phyloP scores from a whole-genome alignment of 2,113 vertebrate genomes.

The Takifugu flavidus region DNA sequence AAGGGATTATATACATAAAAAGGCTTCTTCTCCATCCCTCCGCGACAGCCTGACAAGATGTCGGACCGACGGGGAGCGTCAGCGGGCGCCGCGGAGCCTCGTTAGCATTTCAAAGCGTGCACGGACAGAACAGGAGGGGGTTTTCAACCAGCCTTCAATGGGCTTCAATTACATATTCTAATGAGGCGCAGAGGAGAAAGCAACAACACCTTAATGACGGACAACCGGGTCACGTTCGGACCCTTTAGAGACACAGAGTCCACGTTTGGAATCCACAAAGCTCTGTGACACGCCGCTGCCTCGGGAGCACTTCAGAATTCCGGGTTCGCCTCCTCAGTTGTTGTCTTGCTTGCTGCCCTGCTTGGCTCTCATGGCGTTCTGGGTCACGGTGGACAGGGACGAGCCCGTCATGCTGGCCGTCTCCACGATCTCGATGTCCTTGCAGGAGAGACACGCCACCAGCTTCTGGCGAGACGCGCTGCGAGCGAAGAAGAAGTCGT shows the following conservation, averaged over 20 bases:
- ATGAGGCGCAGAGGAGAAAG: conserved; percentile 51
- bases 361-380: conserved; percentile 69
- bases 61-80: conserved; percentile 35
- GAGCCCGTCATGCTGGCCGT: conserved; percentile 76
- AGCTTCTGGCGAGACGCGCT: conserved; percentile 78
- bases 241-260: not conserved
- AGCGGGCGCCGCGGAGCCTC: conserved; percentile 29
- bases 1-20: no score
- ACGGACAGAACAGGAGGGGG: conserved; percentile 8
- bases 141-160: conserved; percentile 50
- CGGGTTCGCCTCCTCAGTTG: conserved; percentile 47
- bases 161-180: conserved; percentile 40
- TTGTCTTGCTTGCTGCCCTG: conserved; percentile 65
- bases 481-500: conserved; percentile 79
- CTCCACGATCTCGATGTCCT: conserved; percentile 80
- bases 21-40: no score
- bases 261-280: not conserved
- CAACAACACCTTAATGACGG: conserved; percentile 15
- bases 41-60: no score
- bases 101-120: conserved; percentile 71
- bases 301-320: no score
- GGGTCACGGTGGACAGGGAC: conserved; percentile 72
- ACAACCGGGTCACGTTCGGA: conserved; percentile 8
- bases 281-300: no score
- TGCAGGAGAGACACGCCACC: conserved; percentile 78